Conservation (phyloP, 2,113 vertebrate species). For the Jaculus jaculus region DNA sequence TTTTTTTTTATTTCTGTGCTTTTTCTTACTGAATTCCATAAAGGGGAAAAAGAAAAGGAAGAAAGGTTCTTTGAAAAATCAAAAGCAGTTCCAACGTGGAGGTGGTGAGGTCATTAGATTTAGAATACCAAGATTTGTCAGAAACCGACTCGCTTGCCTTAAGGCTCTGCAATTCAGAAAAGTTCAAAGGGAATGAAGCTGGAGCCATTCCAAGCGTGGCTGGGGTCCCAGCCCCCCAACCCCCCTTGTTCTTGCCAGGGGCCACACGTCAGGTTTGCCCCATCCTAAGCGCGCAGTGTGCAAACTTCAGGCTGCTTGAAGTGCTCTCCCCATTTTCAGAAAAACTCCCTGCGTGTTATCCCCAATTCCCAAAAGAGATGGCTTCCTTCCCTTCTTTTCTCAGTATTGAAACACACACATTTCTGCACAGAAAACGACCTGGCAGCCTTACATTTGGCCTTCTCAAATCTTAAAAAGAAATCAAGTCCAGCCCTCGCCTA, state of each 20-base stretch:
- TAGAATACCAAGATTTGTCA: constrained; percentile 3
- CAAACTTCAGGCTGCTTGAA: background rate
- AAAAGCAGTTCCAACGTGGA: constrained; percentile 1
- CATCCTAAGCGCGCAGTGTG: background rate
- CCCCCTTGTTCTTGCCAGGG: background rate
- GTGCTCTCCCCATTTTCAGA: background rate
- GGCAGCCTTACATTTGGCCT: background rate
- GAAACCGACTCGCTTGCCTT: background rate
- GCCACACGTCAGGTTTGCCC: background rate
- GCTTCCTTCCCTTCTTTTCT: background rate
- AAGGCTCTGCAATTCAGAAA: constrained; percentile 26
- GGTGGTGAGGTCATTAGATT: background rate
- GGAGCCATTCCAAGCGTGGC: background rate
- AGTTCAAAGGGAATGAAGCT: constrained; percentile 49
- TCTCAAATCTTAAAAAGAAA: constrained; percentile 19
- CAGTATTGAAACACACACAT: background rate
- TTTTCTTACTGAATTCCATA: background rate
- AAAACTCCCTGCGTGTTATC: background rate
- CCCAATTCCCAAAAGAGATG: background rate
- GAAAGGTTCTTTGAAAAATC: constrained; percentile 12
- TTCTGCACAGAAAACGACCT: background rate
- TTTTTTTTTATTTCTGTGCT: no score
- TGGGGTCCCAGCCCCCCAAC: background rate
- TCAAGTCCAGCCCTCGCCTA: background rate
- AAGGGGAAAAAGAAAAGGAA: background rate